phyloP scores from a whole-genome alignment of 2,113 vertebrate species.

The Castor canadensis region DNA sequence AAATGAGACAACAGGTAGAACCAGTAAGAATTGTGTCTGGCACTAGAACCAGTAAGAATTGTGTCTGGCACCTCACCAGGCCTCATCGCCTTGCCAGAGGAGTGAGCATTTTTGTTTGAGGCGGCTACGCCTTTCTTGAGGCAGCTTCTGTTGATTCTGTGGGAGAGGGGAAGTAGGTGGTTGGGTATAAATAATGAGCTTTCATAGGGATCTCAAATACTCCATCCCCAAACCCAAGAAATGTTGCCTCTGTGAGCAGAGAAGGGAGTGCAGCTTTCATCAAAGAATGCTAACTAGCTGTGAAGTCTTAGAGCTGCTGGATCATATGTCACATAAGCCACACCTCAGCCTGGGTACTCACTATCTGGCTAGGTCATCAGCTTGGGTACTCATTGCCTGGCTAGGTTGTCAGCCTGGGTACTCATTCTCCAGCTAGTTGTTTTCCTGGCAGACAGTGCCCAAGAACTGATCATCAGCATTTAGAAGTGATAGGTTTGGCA shows the following conservation, averaged over 20 bases:
- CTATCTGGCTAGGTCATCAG: background rate
- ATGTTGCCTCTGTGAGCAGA: background rate
- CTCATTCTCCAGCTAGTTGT: background rate
- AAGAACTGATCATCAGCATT: background rate
- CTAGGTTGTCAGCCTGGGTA: too few species aligned
- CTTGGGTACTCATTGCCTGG: too few species aligned
- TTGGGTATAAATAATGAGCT: background rate
- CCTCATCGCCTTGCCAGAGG: background rate
- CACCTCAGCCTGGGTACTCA: background rate
- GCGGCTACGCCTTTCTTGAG: background rate
- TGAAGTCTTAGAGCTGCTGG: background rate
- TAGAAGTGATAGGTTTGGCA: background rate
- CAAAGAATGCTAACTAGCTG: background rate
- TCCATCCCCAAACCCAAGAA: background rate
- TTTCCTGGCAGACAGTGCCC: background rate
- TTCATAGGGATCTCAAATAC: background rate
- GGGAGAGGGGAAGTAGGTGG: rapidly evolving
- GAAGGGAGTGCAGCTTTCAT: background rate
- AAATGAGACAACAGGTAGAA: background rate
- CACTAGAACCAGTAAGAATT: too few species aligned
- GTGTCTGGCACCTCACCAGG: too few species aligned
- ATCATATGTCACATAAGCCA: rapidly evolving
- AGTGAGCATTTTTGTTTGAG: background rate
- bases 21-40: background rate
- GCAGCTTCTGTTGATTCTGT: background rate